Base-by-base conservation (phyloP, 2,888 invertebrate genomes). In the Apantesis nais region DNA sequence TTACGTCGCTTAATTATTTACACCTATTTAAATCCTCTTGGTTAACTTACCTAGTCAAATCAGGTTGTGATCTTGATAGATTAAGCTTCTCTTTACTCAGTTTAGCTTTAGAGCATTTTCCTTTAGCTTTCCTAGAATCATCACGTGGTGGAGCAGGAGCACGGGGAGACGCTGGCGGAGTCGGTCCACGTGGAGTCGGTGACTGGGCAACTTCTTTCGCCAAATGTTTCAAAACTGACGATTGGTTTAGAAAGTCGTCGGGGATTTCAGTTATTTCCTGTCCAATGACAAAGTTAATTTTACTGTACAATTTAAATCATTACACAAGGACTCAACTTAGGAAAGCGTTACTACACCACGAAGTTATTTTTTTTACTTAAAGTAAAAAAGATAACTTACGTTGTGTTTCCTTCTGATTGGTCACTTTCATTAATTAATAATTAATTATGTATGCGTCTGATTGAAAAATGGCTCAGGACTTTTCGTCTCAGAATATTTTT, bases 1-100 rank as follows among this genome's bases (percentile, higher is more conserved):
- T 44, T 2, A 14, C 16, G 44, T 44, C 9, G 16, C 48, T 19
- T 4, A 22, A 37, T 62, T 12, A 14, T 39, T 25, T 39, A 39
- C 37, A 37, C n/a, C 1, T 14, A 31, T n/a, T 11, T 62, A 66
- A 22, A 37, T 5, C 0, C 16, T n/a, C n/a, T 11, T n/a, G n/a
- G n/a, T 11, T 29, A 19, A 76, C 83, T 96, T 85, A 95, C 90
- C 97, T 96, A 0, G 97, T 97, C 77, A 98, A 93, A 93, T 98
- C 98, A 0, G 98, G 98, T 87, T 98, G 98, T 0, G 98, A 98
- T 83, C 97, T 96, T 9, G 98, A 97, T 73, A 97, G 86, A 72
- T 95, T 96, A 7, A 97, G 89, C 82, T 96, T 97, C 81, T 97
- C 97, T 75, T 94, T 95, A 83, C 91, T 94, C 0, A 95, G 89